Base-by-base conservation (phyloP, 2,888 invertebrate genomes). In the Cephus pygmeus region DNA sequence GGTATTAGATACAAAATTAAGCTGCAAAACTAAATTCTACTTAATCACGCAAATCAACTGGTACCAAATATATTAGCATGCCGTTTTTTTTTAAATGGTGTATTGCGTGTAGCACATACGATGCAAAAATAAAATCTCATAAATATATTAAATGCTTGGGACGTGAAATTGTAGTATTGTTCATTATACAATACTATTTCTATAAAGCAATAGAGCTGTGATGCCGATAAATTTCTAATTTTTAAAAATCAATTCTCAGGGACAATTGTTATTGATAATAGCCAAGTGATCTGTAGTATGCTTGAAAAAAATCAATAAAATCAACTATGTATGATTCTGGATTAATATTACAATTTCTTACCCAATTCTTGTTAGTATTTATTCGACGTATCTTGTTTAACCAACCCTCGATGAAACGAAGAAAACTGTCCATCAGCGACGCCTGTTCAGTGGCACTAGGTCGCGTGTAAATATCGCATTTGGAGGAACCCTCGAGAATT, bases 381-480 rank as follows among this genome's bases (percentile, higher is more conserved):
- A 95, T 95, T 83, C 97, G 93, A 91, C 96, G 96, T 88, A 98
- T 95, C 92, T 97, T 97, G 92, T 98, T 98, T 82, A 98, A 94
- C 90, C 96, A 96, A 0, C 95, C 94, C 92, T 96, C 98, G 85
- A 95, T 96, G 91, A 96, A 97, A 83, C 96, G 95, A 69, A 97
- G 92, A 91, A 97, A 96, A 0, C 95, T 95, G 81, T 95, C 94
- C 80, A 95, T 92, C 82, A 95, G 93, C 35, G 93, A 93, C 69
- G 92, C 93, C 78, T 94, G 93, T 79, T 94, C 94, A 12, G 94
- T 92, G 35, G 92, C 88, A 0, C 92, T 92, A 1, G 94, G 94
- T 0, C 94, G 93, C n/a, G 94, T 93, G 89, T 98, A 98, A 78
- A 98, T 95, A 91, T 98, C 97, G 90, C 97, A 98, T 88, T 95